Base-by-base conservation (phyloP, 2,888 invertebrate genomes). In the Acleris literana region DNA sequence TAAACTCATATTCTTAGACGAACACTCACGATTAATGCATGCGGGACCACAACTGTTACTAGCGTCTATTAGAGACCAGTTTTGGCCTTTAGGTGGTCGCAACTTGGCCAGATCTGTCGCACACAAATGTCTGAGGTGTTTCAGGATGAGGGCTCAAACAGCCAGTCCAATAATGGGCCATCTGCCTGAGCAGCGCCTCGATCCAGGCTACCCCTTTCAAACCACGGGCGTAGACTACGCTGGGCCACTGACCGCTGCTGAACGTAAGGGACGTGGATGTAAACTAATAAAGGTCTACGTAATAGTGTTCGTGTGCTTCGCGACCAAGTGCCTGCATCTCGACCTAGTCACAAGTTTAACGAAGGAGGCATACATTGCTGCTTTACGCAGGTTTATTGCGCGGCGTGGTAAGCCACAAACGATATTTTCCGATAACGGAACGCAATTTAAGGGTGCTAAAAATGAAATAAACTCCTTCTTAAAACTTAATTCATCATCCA, bases 311-410 rank as follows among this genome's bases (percentile, higher is more conserved):
- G 55, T 56, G 18, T 48, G 54, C 39, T 52, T 66, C 25, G 56
- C 61, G 2, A 25, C 46, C 6, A 51, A 53, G 29, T 52, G 52
- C 18, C 18, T 66, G 25, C 61, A 66, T 46, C 56, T 70, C 6
- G 70, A 70, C 13, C 48, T 68, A 13, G 68, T 70, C 53, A 63
- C 63, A 3, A 55, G 51, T 39, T n/a, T 70, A 11, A 60, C 69
- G 3, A 60, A 59, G 5, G 29, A 29, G 29, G 29, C 29, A 4
- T 29, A 29, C 29, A 29, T 29, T n/a, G 54, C 62, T 7, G 65
- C 68, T 13, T 48, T 64, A 43, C 64, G 54, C 29, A 48, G 69
- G 17, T 69, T 68, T 49, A 64, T 69, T 11, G 59, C 68, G 48
- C 68, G 68, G 1, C 43, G 65, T 18, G 65, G 65, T 13, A 58